Evolutionary conservation across 23 tunicate genomes (phyloP), one percentile per base, ranked within the genome.

Genomic region (Diplosoma virens): DNA sequence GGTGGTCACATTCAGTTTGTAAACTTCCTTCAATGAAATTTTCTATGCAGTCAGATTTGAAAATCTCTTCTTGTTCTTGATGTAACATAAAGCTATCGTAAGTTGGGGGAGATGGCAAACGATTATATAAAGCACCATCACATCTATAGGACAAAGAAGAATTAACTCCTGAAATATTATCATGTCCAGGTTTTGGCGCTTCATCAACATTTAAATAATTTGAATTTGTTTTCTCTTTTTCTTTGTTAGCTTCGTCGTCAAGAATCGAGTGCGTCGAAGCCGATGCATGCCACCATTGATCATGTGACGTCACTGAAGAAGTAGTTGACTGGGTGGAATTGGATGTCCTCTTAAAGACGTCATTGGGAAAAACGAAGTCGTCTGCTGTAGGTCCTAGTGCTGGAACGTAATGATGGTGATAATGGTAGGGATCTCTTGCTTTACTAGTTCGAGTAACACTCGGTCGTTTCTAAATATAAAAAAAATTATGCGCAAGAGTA

Each of bases 391-490:
- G 78, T 3, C 20, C 48, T 48, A 17, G 32, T 4, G 18, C 28
- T 17, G 79, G 1, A 58, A 89, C 75, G 78, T 82, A 71, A 25
- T 77, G 59, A n/a, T 78, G 76, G 55, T 89, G 96, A 37, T 89
- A 89, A 61, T 82, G 79, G 59, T 68, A 82, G 3, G 96, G 96
- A 33, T 89, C 88, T 41, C 66, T 71, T 0, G 61, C 47, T 72
- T 59, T 77, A 9, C 61, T 65, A 59, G 63, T 82, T 41, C 78
- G 65, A 33, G 77, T 78, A 1, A 72, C 84, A 32, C 96, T 89
- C 23, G 96, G 96, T 3, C 83, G 83, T 58, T 83, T 89, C 96
- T 89, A 35, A n/a, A 68, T 21, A 73, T 6, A 25, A 71, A 56
- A 37, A 37, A 36, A 36, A 9, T 70, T 18, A 22, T n/a, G n/a